Evolutionary conservation across 1,140 invertebrate species (phyloP).

Genomic region (Atta texana): DNA sequence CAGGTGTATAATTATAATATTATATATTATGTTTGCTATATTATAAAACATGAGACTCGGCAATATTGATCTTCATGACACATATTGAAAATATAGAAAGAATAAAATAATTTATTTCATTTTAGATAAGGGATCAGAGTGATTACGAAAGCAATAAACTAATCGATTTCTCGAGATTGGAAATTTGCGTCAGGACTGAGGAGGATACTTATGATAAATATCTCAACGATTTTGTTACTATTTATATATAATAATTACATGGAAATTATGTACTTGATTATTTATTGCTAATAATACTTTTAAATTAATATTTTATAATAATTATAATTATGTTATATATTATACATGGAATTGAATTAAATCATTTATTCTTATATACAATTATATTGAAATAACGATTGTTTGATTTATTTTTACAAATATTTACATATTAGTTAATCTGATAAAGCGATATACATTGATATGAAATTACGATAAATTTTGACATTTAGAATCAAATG

Average conservation of each 20-base stretch:
- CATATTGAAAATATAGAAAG: background rate
- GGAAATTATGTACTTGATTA: slow-evolving; percentile 12
- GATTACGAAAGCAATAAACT: slow-evolving; percentile 24
- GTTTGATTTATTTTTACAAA: slow-evolving; percentile 25
- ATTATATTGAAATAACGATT: background rate
- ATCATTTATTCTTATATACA: background rate
- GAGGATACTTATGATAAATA: slow-evolving; percentile 86
- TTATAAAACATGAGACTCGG: accelerated
- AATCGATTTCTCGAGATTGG: slow-evolving; percentile 78
- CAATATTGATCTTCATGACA: background rate
- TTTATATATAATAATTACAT: slow-evolving; percentile 68
- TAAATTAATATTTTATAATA: slow-evolving; percentile 21
- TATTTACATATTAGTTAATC: background rate
- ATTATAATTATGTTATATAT: background rate
- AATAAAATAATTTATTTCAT: background rate
- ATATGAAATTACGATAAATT: slow-evolving; percentile 3
- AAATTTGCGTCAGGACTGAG: slow-evolving; percentile 86
- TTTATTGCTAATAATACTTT: background rate
- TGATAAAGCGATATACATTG: background rate
- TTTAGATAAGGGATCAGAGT: slow-evolving; percentile 51
- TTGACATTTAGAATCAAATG: background rate
- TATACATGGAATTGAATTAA: background rate
- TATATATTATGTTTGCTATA: background rate
- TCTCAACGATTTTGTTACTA: slow-evolving; percentile 84
- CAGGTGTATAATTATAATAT: slow-evolving; percentile 72